A percentile compares a stretch with the other conserved stretches of the same genome.
These are phyloP conservation scores for Galaxea fascicularis DNA, from an alignment of 92 coral and sea anemone genomes.

Conservation along the genomic window DNA sequence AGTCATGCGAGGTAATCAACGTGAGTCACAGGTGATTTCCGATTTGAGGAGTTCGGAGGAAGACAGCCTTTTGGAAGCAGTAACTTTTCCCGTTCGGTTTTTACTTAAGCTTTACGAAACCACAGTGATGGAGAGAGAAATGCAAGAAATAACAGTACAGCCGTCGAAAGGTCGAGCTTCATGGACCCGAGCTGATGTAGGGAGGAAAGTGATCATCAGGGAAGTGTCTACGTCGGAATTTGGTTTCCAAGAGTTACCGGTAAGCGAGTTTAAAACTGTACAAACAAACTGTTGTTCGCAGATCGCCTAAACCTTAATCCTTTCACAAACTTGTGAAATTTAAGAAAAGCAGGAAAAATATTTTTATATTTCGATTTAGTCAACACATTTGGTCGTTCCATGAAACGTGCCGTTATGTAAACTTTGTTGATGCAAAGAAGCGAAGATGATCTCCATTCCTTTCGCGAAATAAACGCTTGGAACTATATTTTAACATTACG, in stretches of 20 bases:
- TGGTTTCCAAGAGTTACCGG: conserved; percentile 88
- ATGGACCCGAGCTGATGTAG: conserved; percentile 39
- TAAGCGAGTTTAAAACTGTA: conserved; percentile 30
- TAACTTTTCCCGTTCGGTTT: conserved; percentile 74
- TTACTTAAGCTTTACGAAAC: conserved; percentile 77
- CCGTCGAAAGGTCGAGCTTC: conserved; percentile 63
- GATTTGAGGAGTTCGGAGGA: conserved; percentile 42
- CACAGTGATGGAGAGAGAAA: conserved; percentile 69
- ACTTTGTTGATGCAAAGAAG: not conserved
- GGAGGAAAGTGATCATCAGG: conserved; percentile 57
- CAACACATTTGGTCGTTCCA: not conserved
- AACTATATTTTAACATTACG: too few species aligned
- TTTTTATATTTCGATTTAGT: too few species aligned
- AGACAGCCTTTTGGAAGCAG: conserved; percentile 67
- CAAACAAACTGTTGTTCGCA: too few species aligned
- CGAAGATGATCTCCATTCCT: not conserved
- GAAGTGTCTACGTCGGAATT: conserved; percentile 62
- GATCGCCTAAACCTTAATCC: too few species aligned
- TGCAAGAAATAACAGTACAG: conserved; percentile 64
- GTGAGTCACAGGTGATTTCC: conserved; percentile 19
- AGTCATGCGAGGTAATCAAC: conserved; percentile 19
- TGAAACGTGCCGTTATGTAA: not conserved
- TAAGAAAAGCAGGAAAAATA: too few species aligned
- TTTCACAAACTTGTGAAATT: too few species aligned
- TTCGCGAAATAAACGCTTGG: too few species aligned